Base-by-base conservation (phyloP, 1,140 invertebrate species). In the Zaprionus gabonicus region DNA sequence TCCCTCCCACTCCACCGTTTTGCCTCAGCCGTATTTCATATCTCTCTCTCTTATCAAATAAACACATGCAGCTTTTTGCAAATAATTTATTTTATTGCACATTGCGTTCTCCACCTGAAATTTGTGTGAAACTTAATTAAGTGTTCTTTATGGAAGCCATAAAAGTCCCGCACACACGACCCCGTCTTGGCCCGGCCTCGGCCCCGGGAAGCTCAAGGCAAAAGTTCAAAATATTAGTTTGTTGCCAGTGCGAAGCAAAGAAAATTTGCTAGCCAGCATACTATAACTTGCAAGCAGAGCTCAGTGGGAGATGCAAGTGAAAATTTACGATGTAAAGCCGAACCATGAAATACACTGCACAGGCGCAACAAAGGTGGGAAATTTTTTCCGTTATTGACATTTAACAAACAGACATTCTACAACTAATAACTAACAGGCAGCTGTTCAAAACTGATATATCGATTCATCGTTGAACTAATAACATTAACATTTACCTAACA, bases 71-170 rank as follows among this genome's bases (percentile, higher is more conserved):
- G 41, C 34, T 69, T 70, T 62, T 74, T 23, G 12, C 28, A 70
- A 49, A 46, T 62, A 38, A 67, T 68, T 68, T 60, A 73, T 68
- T 60, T 58, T 41, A 59, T 55, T 55, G 57, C 70, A 59, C 25
- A 53, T 51, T 44, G 71, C 64, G 20, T 62, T 44, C 36, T 17
- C 10, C 4, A 20, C 46, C 46, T 51, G 46, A 64, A 68, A 69
- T 60, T 51, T 69, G 58, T 82, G 58, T 55, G 36, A 44, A 41
- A 55, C 27, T 77, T 68, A 79, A 82, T 59, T 82, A 74, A 62
- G 58, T 44, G 55, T 78, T 53, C 58, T 79, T 58, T 28, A 23
- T 41, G 20, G 23, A 38, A 53, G 67, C 36, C 56, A 31, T 36
- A 63, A 70, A 64, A 70, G 68, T 25, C 20, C 46, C 1, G 17